Conservation (phyloP, 2,113 vertebrate species). For the Oryzias javanicus region DNA sequence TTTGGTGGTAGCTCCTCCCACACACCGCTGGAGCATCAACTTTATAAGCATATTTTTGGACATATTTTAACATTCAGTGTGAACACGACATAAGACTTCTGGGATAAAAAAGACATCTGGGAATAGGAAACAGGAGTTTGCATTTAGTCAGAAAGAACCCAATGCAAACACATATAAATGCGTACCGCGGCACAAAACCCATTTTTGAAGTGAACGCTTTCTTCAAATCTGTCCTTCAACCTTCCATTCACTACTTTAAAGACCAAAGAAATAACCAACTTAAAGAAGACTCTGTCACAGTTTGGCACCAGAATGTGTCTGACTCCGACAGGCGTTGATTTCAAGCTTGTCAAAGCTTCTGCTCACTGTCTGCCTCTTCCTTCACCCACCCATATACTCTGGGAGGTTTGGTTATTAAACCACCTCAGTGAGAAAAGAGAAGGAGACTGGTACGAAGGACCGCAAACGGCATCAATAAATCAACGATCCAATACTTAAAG, state of each 20-base stretch:
- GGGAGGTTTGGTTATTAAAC: constrained; percentile 1
- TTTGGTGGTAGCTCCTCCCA: no score
- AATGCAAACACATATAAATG: background rate
- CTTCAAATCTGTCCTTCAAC: no score
- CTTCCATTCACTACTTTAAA: no score
- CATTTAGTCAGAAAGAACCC: no score
- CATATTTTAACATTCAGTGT: no score
- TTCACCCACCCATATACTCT: constrained; percentile 10
- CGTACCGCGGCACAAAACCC: background rate
- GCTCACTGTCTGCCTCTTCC: constrained; percentile 15
- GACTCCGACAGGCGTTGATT: constrained; percentile 9
- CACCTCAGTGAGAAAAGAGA: constrained; percentile 16
- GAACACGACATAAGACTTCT: no score
- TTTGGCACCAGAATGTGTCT: constrained; percentile 8
- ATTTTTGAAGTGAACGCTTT: background rate
- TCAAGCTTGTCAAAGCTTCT: constrained; percentile 20
- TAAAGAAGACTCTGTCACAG: constrained; percentile 18
- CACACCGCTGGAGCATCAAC: no score
- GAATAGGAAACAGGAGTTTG: no score
- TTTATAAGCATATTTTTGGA: no score
- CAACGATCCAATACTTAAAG: constrained; percentile 38
- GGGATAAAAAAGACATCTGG: no score
- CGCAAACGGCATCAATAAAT: constrained; percentile 61
- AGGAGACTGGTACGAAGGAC: constrained; percentile 48
- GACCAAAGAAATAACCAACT: constrained; percentile 10